Evolutionary conservation across 2,797 vertebrate species (phyloP), one percentile per base, ranked within the genome.

Genomic region (Xenentodon cancila): DNA sequence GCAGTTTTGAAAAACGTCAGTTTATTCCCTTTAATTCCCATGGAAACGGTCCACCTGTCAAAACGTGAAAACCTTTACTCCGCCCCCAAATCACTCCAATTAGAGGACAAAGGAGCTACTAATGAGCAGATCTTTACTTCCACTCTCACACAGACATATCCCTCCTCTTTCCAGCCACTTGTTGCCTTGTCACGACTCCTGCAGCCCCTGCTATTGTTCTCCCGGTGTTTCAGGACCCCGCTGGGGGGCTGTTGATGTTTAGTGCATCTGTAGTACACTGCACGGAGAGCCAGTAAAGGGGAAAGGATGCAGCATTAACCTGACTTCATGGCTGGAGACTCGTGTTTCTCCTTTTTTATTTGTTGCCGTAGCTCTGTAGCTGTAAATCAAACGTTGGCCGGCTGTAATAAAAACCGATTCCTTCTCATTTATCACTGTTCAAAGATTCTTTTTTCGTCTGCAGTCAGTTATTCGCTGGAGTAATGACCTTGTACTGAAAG

Each of bases 111-210:
- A 27, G 63, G 68, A 60, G 56, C 61, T 76, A 72, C 75, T 69
- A 69, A 63, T 18, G 30, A 59, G 80, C 79, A 87, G 79, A 83
- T 71, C 59, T 7, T 0, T 15, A 53, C 62, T 59, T 37, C 34
- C n/a, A 16, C 34, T 30, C 32, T 30, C 32, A 30, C 37, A 42
- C n/a, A 7, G 13, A 21, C 60, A 18, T 42, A 18, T 52, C 61
- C 67, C 49, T 72, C 61, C 75, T 61, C 52, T 53, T 76, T 68
- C 77, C 71, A 73, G 57, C 73, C 77, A 73, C 69, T 81, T 82
- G 71, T 65, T 65, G 66, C 60, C 68, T 64, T 71, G 76, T 75
- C 76, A 73, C 75, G 75, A 68, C 70, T 46, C 9, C 53, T 79
- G 18, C 71, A 9, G 43, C 53, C 45, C 2, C 60, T 37, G 73